phyloP scores from a whole-genome alignment of 2,888 invertebrate species.

The Meganola albula region DNA sequence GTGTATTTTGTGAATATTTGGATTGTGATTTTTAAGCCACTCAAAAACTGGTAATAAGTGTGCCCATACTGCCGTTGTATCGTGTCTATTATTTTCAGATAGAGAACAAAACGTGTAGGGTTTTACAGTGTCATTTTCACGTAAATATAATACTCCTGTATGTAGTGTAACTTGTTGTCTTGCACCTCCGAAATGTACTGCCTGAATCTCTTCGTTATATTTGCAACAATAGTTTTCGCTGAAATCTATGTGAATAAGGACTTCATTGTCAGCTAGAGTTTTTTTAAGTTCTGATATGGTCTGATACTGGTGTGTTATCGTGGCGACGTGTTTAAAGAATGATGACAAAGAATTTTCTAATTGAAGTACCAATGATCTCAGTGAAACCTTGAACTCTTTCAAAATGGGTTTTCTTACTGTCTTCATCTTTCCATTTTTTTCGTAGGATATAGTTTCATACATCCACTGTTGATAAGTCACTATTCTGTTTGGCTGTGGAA shows the following conservation, averaged over 20 bases:
- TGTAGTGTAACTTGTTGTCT: slow-evolving; percentile 15
- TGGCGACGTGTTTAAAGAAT: slow-evolving; percentile 13
- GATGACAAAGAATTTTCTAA: slow-evolving; percentile 7
- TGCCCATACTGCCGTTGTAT: slow-evolving; percentile 18
- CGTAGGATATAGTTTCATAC: slow-evolving; percentile 12
- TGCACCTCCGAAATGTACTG: slow-evolving; percentile 17
- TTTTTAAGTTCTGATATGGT: slow-evolving; percentile 14
- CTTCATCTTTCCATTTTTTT: slow-evolving; percentile 19
- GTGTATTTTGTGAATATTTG: slow-evolving; percentile 14
- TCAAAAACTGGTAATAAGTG: slow-evolving; percentile 15
- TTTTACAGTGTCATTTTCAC: slow-evolving; percentile 7
- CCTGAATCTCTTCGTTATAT: slow-evolving; percentile 15
- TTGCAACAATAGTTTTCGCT: slow-evolving; percentile 18
- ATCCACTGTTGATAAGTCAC: slow-evolving; percentile 11
- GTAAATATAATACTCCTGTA: slow-evolving; percentile 15
- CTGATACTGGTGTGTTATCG: slow-evolving; percentile 14
- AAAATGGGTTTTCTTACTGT: slow-evolving; percentile 17
- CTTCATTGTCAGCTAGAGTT: slow-evolving; percentile 11
- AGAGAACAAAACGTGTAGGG: slow-evolving; percentile 15
- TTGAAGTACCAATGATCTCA: slow-evolving; percentile 6
- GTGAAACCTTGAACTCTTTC: slow-evolving; percentile 15
- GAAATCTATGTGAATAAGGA: slow-evolving; percentile 17
- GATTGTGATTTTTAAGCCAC: slow-evolving; percentile 11
- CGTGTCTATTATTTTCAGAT: slow-evolving; percentile 18
- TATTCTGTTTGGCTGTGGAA: slow-evolving; percentile 11